These are phyloP conservation scores for Lepeophtheirus nordmannii DNA, from an alignment of 2,888 invertebrate species.

Conservation along the genomic window DNA sequence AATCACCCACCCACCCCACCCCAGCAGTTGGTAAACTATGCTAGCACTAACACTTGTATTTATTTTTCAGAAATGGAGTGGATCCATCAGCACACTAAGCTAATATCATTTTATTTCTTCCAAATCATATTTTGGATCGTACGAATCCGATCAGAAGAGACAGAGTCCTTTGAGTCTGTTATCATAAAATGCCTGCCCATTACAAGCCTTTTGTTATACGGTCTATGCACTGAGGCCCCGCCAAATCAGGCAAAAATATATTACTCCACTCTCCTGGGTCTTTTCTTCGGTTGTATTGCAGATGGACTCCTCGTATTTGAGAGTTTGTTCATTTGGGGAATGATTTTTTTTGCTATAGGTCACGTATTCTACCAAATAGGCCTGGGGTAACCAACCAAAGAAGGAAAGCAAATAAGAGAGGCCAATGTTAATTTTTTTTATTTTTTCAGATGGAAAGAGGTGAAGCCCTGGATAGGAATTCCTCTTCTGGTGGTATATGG, in stretches of 20 bases:
- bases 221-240: background rate
- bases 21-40: too few relatives aligned
- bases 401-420: too few relatives aligned
- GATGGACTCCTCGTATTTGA: background rate
- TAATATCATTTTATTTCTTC: background rate
- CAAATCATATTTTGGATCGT: background rate
- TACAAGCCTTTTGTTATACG: background rate
- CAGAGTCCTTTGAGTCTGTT: background rate
- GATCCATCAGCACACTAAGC: background rate
- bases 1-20: too few relatives aligned
- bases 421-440: too few relatives aligned
- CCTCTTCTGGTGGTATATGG: too few relatives aligned
- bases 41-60: too few relatives aligned
- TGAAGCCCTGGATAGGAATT: too few relatives aligned
- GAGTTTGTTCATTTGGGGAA: background rate
- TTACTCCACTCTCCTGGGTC: slow-evolving; percentile 1
- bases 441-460: too few relatives aligned
- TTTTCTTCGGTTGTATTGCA: background rate
- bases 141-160: background rate
- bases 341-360: background rate
- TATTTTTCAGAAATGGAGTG: background rate
- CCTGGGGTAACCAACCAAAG: background rate
- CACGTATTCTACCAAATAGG: background rate
- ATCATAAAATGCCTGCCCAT: background rate
- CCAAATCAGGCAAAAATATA: background rate